Percentiles rank a stretch among this genome's conserved stretches.
These are phyloP conservation scores for Lottia gigantea DNA, from an alignment of 2,888 invertebrate species.

Conservation along the genomic window DNA sequence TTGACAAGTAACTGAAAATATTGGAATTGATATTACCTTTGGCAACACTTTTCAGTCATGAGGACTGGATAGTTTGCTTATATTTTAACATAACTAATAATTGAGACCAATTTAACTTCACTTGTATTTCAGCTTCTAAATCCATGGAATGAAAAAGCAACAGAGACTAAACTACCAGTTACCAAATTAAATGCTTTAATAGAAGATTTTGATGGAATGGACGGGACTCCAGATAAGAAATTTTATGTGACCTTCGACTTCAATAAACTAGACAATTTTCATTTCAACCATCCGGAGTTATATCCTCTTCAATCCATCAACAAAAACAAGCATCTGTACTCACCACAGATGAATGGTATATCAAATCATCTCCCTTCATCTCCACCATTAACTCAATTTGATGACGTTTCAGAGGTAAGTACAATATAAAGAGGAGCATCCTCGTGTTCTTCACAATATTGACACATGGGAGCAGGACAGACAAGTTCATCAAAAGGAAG, in stretches of 20 bases:
- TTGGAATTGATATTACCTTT: too few relatives aligned
- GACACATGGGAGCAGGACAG: too few relatives aligned
- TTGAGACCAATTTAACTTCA: too few relatives aligned
- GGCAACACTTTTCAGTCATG: too few relatives aligned
- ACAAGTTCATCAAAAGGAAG: too few relatives aligned
- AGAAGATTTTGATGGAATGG: conserved; percentile 66
- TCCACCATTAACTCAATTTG: conserved; percentile 78
- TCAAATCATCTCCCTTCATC: conserved; percentile 80
- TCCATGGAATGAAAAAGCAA: conserved; percentile 78
- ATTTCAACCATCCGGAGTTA: conserved; percentile 78
- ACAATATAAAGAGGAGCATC: background rate
- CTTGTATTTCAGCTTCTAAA: conserved; percentile 72
- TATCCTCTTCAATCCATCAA: conserved; percentile 71
- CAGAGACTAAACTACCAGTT: conserved; percentile 65
- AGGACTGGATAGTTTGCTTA: too few relatives aligned
- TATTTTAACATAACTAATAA: too few relatives aligned
- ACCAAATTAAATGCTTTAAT: conserved; percentile 42
- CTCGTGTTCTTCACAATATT: too few relatives aligned
- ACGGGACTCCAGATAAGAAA: conserved; percentile 76
- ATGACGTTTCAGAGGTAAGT: conserved; percentile 71
- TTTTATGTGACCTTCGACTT: conserved; percentile 90
- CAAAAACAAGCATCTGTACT: conserved; percentile 74
- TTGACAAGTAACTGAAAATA: too few relatives aligned
- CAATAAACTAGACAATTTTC: conserved; percentile 83
- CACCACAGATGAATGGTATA: conserved; percentile 88